Conservation (phyloP, 1,140 invertebrate genomes). For the Scaptomyza hsui region DNA sequence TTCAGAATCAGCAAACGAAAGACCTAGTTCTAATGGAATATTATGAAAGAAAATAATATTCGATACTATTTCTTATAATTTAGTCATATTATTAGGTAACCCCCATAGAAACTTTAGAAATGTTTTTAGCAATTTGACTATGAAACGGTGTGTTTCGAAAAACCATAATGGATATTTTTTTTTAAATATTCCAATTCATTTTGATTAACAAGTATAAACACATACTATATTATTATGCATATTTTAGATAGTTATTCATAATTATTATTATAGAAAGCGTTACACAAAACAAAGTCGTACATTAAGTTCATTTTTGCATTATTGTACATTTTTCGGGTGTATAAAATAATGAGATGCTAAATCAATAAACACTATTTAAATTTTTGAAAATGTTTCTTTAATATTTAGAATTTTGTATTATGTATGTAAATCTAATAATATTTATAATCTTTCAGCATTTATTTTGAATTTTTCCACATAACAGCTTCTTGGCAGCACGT, state of each 20-base stretch:
- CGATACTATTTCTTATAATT: conserved; percentile 23
- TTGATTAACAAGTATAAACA: conserved; percentile 22
- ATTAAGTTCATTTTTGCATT: conserved; percentile 60
- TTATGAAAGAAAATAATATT: conserved; percentile 6
- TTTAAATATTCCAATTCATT: conserved; percentile 29
- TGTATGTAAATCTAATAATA: no score
- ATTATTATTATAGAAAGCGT: conserved; percentile 54
- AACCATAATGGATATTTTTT: no score
- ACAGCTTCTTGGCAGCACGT: not conserved
- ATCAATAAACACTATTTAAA: conserved; percentile 63
- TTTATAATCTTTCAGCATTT: not conserved
- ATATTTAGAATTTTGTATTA: not conserved
- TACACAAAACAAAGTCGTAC: conserved; percentile 36
- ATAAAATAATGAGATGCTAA: conserved; percentile 66
- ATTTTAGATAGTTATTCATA: conserved; percentile 45
- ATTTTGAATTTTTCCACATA: not conserved
- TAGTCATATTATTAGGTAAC: conserved; percentile 75
- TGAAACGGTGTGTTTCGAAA: conserved; percentile 51
- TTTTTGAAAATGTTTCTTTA: conserved; percentile 50
- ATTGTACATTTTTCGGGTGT: conserved; percentile 70
- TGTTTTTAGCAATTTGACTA: conserved; percentile 60
- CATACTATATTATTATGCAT: conserved; percentile 30
- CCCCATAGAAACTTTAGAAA: conserved; percentile 30
- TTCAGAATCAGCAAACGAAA: conserved; percentile 61
- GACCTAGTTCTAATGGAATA: conserved; percentile 64